phyloP scores from a whole-genome alignment of 2,113 vertebrate species.

The Nesoenas mayeri region DNA sequence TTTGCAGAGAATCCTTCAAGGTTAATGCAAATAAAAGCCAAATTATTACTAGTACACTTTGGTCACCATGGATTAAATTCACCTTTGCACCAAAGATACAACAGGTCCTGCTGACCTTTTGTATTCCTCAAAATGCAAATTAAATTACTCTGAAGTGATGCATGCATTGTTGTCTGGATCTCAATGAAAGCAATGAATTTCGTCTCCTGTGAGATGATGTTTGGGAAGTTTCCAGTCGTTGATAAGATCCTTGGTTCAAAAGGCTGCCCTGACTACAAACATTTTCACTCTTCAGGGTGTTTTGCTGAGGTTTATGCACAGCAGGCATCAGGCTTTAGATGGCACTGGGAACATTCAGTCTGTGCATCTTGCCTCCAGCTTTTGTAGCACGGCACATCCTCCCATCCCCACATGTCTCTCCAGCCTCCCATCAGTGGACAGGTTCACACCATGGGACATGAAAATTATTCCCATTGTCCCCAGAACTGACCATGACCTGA shows the following conservation, averaged over 20 bases:
- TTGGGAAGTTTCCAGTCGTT: not conserved
- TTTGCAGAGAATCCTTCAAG: not conserved
- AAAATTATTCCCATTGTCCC: not conserved
- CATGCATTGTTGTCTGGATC: fast-evolving
- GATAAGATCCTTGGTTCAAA: not conserved
- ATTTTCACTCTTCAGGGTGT: not conserved
- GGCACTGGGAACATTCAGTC: not conserved
- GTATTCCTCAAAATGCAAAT: not conserved
- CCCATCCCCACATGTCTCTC: not conserved
- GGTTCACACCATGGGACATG: not conserved
- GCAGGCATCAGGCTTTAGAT: not conserved
- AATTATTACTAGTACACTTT: not conserved
- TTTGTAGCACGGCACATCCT: not conserved
- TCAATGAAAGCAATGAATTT: not conserved
- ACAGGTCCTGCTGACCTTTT: not conserved
- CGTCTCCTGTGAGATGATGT: not conserved
- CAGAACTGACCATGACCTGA: not conserved
- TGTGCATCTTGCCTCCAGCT: not conserved
- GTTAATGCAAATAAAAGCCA: not conserved
- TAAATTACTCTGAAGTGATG: not conserved
- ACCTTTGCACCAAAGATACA: not conserved
- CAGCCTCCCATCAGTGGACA: fast-evolving
- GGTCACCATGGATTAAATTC: not conserved
- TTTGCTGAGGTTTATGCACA: not conserved
- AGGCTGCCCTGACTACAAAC: not conserved